Conservation (phyloP, 2,113 vertebrate species). For the Aphyosemion australe region DNA sequence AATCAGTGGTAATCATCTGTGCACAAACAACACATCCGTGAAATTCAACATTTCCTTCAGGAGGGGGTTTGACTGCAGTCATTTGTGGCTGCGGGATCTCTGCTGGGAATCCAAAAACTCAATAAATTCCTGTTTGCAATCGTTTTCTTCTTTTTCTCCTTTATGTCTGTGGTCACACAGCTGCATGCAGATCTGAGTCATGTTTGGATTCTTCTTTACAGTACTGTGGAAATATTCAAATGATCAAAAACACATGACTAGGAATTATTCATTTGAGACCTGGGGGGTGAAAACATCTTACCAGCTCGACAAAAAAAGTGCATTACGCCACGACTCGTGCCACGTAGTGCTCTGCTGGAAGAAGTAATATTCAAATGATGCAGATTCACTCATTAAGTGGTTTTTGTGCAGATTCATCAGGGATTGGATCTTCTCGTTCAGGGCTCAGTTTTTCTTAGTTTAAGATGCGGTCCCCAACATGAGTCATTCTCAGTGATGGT, state of each 20-base stretch:
- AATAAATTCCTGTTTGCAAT: slow-evolving; percentile 32
- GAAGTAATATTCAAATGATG: slow-evolving; percentile 34
- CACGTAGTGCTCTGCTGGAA: slow-evolving; percentile 32
- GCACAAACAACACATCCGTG: slow-evolving; percentile 39
- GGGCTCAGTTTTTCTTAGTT: slow-evolving; percentile 27
- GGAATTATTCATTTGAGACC: slow-evolving; percentile 53
- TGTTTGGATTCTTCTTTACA: slow-evolving; percentile 31
- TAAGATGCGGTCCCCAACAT: slow-evolving; percentile 30
- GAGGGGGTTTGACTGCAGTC: slow-evolving; percentile 38
- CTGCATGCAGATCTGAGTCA: slow-evolving; percentile 67
- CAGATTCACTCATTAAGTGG: slow-evolving; percentile 37
- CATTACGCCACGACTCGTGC: slow-evolving; percentile 28
- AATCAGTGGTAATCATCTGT: slow-evolving; percentile 51
- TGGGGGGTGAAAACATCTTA: slow-evolving; percentile 41
- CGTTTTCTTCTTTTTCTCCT: slow-evolving; percentile 12
- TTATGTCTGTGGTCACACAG: slow-evolving; percentile 50
- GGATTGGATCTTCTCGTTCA: slow-evolving; percentile 25
- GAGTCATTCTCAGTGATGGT: slow-evolving; percentile 20
- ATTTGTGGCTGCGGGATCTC: slow-evolving; percentile 48
- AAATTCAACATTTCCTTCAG: slow-evolving; percentile 47
- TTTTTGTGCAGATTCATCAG: slow-evolving; percentile 24
- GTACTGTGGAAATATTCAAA: slow-evolving; percentile 58
- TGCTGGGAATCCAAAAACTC: slow-evolving; percentile 43
- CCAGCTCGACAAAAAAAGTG: slow-evolving; percentile 40
- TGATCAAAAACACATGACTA: slow-evolving; percentile 66